Base-by-base conservation (phyloP, 2,888 invertebrate species). In the Asteroscopus sphinx region DNA sequence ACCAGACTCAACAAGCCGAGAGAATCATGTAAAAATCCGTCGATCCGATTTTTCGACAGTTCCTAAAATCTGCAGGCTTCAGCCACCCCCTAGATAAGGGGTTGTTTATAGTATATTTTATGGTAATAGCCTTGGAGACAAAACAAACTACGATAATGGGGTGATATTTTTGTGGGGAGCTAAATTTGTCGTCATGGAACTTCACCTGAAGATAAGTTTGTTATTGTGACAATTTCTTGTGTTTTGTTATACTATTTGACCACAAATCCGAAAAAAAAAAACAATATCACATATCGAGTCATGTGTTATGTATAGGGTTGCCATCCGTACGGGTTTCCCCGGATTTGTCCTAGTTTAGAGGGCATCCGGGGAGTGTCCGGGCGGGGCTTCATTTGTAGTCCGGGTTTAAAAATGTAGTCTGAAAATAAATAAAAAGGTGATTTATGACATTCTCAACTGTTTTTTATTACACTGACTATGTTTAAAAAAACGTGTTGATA, bases 51-150 rank as follows among this genome's bases (percentile, higher is more conserved):
- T 13, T 13, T 15, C 13, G 26, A 39, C 17, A 30, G n/a, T 13
- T 36, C 9, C 32, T 41, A 16, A 32, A 15, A 64, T 64, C 40
- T 69, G 12, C 11, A 15, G 11, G 40, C 12, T 21, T 11, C 15
- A 6, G 21, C 25, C 32, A 30, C 26, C 39, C 17, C 48, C n/a
- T 5, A 57, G 49, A 63, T 63, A 68, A 49, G 41, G 41, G 33
- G 37, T 42, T 52, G 58, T 68, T 76, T 68, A 62, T 42, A 33
- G 33, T 53, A 13, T 30, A 39, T 68, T 72, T 62, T 63, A 72
- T 73, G 55, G 37, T 49, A 54, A 73, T 68, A 44, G 40, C 30
- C 26, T 46, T 28, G n/a, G 44, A 36, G 40, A 52, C 45, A 42
- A 57, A 68, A 55, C 40, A 67, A 52, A 72, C 68, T 33, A 57